Evolutionary conservation across 2,113 vertebrate species (phyloP), one percentile per base, ranked within the genome.

Genomic region (Strigops habroptila): DNA sequence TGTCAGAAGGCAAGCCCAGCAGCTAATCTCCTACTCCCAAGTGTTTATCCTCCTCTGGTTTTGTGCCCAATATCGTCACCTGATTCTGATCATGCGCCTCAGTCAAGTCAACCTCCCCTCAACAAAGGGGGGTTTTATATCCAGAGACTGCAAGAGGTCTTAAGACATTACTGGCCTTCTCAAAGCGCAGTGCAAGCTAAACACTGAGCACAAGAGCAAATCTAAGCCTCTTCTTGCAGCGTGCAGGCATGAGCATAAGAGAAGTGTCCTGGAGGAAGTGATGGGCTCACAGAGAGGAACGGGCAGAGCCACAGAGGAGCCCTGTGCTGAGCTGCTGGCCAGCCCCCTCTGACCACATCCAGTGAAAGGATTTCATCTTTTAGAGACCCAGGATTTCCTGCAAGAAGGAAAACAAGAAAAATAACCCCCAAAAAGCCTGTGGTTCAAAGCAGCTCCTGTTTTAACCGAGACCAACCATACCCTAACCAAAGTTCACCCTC

Each of bases 31-130:
- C 87, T 41, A 3, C 78, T 15, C 48, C 24, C 75, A 18, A 31
- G 70, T 23, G 82, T 39, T 95, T 65, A 60, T 91, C 65, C 81
- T 71, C 12, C 94, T 55, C 73, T 1, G 37, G 80, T 75, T 80
- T 51, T 28, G 67, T 75, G 93, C 91, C 87, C 91, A 64, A 21
- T 43, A 44, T 64, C 6, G 65, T 96, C 97, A 97, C 92, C 97
- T 97, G 97, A 97, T 95, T 86, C 83, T 2, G 80, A 94, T 97
- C 97, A 97, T 96, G 97, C 12, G 95, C 83, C 74, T 92, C 69
- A 27, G 77, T 17, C 73, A 53, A 88, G 51, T 52, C 82, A 91
- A 71, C 63, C 59, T 65, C 79, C 63, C 48, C 71, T 49, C 78
- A 75, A 53, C 90, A 96, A 83, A 93, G 69, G 21, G 33, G 30